Evolutionary conservation across 2,888 invertebrate genomes (phyloP), one percentile per base, ranked within the genome.

Genomic region (Orchesellides sinensis): DNA sequence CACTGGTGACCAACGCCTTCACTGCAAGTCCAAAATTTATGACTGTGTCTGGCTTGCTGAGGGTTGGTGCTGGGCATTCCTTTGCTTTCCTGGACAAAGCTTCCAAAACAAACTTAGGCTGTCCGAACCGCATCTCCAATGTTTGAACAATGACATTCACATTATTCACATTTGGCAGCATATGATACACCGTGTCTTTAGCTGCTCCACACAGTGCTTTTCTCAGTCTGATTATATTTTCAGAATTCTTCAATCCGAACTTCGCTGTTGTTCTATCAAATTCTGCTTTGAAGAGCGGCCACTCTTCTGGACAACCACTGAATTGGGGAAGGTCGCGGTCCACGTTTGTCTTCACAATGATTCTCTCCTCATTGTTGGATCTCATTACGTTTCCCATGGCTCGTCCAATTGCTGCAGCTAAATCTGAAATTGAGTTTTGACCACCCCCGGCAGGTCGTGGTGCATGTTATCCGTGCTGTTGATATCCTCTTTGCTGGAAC

Each of bases 251-350:
- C 1, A 49, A 10, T 14, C 14, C 25, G 35, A 4, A 61, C 8
- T 47, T 19, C 8, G 14, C 14, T 21, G 17, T n/a, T 21, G 63
- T 74, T 14, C 63, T 23, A 5, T 27, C 6, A 14, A 74, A 65
- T 17, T 52, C 66, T 45, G 4, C 17, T n/a, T 40, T 17, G n/a
- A 75, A 75, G 25, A 56, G n/a, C 14, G 32, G 23, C 65, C 65
- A 75, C 5, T 65, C 52, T 23, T 54, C 65, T 14, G 75, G 29
- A 3, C 21, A 35, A 1, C 75, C 75, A 19, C 6, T 14, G 19
- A 75, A 75, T 4, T 2, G 1, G n/a, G 75, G 75, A n/a, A 74
- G 19, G 5, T 73, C 59, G 14, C 88, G 5, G 59, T 45, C 21
- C 21, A 77, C n/a, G 25, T 61, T 3, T 3, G 12, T 32, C 40